Conservation (phyloP, 2,888 invertebrate species). For the Orchestes rusci region DNA sequence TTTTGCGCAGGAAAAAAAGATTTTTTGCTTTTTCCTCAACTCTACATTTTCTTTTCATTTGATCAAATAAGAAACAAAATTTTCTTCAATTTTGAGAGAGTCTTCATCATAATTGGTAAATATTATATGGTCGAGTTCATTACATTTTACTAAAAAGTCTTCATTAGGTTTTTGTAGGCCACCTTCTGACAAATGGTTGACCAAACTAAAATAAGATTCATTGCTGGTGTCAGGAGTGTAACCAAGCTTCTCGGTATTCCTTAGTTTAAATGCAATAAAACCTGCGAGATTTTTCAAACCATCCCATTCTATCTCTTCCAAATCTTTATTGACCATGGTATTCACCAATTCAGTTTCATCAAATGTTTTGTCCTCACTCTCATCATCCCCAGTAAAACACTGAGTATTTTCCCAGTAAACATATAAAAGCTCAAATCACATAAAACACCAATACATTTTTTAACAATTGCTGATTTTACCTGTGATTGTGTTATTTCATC, state of each 20-base stretch:
- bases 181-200: slow-evolving; percentile 22
- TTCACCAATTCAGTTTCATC: not conserved
- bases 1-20: slow-evolving; percentile 21
- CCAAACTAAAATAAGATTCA: slow-evolving; percentile 20
- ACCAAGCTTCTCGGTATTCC: slow-evolving; percentile 21
- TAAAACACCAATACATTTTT: too few relatives aligned
- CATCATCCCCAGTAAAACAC: not conserved
- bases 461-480: too few relatives aligned
- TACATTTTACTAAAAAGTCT: slow-evolving; percentile 18
- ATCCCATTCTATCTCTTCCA: slow-evolving; percentile 23
- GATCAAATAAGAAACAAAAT: not conserved
- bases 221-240: slow-evolving; percentile 9
- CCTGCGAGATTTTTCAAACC: slow-evolving; percentile 27
- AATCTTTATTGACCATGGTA: too few relatives aligned
- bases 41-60: slow-evolving; percentile 14
- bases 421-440: not conserved
- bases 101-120: slow-evolving; percentile 18
- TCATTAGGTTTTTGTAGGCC: slow-evolving; percentile 19
- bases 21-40: slow-evolving; percentile 14
- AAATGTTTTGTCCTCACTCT: not conserved
- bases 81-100: slow-evolving; percentile 14
- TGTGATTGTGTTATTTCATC: too few relatives aligned
- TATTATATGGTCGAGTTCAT: slow-evolving; percentile 16
- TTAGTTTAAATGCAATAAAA: slow-evolving; percentile 26
- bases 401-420: slow-evolving; percentile 6